Evolutionary conservation across 2,113 vertebrate species (phyloP).

Genomic region (Polyodon spathula): DNA sequence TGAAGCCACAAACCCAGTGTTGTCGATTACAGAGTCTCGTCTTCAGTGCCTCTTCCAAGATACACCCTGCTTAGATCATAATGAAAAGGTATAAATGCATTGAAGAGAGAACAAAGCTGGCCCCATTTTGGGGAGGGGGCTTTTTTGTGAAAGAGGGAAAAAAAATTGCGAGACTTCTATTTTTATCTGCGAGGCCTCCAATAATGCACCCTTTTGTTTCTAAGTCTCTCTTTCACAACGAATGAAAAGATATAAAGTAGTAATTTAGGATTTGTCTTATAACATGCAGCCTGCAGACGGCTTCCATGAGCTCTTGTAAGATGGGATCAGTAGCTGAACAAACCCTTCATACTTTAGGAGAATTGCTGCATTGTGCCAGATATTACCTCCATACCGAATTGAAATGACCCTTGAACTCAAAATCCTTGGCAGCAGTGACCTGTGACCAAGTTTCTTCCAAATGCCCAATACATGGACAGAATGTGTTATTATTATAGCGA

Average conservation of each 20-base stretch:
- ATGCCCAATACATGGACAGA: neutral
- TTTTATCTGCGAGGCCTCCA: neutral
- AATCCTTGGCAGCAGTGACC: neutral
- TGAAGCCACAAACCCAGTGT: too few species aligned
- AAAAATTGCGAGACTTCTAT: too few species aligned
- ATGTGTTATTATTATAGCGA: neutral
- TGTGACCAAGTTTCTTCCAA: neutral
- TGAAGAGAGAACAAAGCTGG: too few species aligned
- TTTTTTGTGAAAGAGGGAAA: too few species aligned
- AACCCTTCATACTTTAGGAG: slow-evolving; percentile 12
- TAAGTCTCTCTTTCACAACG: slow-evolving; percentile 5
- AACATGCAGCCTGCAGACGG: slow-evolving; percentile 8
- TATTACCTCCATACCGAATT: slow-evolving; percentile 43
- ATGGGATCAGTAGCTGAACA: neutral
- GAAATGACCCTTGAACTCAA: slow-evolving; percentile 36
- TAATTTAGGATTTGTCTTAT: too few species aligned
- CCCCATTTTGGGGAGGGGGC: too few species aligned
- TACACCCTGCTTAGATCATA: too few species aligned
- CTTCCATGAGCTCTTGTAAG: slow-evolving; percentile 6
- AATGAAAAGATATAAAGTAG: slow-evolving; percentile 3
- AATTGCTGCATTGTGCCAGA: slow-evolving; percentile 45
- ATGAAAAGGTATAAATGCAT: too few species aligned
- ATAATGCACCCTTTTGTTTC: neutral
- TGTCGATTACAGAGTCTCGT: too few species aligned
- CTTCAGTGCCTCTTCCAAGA: too few species aligned